These are phyloP conservation scores for Cercopithecus mona DNA, from an alignment of 2,113 vertebrate species.

Conservation along the genomic window DNA sequence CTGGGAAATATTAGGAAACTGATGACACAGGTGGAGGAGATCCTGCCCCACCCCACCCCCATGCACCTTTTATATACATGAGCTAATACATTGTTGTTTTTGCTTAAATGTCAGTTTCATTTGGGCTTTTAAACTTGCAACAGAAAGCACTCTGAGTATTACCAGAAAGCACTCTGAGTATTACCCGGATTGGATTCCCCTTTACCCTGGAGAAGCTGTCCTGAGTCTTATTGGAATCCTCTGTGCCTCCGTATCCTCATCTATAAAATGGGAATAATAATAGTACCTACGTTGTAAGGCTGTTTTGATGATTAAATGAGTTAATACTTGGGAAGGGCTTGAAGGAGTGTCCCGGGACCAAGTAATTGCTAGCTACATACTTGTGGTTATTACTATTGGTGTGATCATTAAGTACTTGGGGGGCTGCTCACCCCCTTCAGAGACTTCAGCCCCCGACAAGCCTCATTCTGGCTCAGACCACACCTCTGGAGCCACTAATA, in stretches of 20 bases:
- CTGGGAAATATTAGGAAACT: neutral
- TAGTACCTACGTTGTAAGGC: neutral
- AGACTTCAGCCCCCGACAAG: neutral
- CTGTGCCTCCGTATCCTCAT: neutral
- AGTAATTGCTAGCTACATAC: neutral
- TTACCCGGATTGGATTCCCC: neutral
- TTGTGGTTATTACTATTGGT: neutral
- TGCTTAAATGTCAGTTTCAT: neutral
- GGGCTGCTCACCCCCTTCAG: neutral
- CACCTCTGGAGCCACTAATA: slow-evolving; percentile 36
- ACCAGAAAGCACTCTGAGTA: neutral
- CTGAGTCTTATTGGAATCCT: neutral
- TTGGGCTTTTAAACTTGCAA: neutral
- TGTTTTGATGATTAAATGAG: neutral
- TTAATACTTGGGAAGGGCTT: neutral
- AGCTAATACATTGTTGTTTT: neutral
- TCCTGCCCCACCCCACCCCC: neutral
- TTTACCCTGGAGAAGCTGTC: neutral
- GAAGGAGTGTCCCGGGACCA: neutral
- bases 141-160: neutral
- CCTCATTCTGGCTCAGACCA: slow-evolving; percentile 4
- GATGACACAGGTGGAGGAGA: fast-evolving
- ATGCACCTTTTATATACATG: neutral
- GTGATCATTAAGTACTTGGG: neutral
- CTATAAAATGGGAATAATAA: neutral